phyloP scores from a whole-genome alignment of 2,797 vertebrate species.

The Hybognathus amarus region DNA sequence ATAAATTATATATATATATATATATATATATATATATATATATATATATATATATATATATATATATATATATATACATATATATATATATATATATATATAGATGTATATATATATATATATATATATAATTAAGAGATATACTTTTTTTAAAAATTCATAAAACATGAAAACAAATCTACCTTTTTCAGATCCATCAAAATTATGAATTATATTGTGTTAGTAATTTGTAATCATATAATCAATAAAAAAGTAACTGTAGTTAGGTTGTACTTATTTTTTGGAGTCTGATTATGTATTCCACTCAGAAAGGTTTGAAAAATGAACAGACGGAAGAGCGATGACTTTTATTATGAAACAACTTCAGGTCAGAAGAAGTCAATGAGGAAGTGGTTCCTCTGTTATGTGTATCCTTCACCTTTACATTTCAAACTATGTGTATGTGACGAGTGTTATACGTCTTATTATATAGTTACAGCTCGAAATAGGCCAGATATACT shows the following conservation, averaged over 20 bases:
- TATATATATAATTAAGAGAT: too few species aligned
- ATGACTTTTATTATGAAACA: constrained; percentile 41
- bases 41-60: too few species aligned
- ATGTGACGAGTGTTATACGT: neutral
- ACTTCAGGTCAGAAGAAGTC: neutral
- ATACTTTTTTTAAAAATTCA: too few species aligned
- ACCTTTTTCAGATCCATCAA: too few species aligned
- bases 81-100: too few species aligned
- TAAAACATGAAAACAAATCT: too few species aligned
- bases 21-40: too few species aligned
- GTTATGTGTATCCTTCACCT: neutral
- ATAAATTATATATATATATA: too few species aligned
- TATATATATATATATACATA: too few species aligned
- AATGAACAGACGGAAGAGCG: neutral
- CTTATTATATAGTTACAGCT: neutral
- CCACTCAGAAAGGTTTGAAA: neutral
- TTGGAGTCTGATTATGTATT: neutral
- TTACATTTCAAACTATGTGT: neutral
- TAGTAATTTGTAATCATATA: neutral
- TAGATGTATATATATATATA: too few species aligned
- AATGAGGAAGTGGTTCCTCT: constrained; percentile 17
- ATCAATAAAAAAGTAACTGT: neutral
- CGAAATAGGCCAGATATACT: neutral
- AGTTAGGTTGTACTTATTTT: neutral
- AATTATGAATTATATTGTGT: neutral